Evolutionary conservation across 2,113 vertebrate species (phyloP), one percentile per base, ranked within the genome.

Genomic region (Phaethornis superciliosus): DNA sequence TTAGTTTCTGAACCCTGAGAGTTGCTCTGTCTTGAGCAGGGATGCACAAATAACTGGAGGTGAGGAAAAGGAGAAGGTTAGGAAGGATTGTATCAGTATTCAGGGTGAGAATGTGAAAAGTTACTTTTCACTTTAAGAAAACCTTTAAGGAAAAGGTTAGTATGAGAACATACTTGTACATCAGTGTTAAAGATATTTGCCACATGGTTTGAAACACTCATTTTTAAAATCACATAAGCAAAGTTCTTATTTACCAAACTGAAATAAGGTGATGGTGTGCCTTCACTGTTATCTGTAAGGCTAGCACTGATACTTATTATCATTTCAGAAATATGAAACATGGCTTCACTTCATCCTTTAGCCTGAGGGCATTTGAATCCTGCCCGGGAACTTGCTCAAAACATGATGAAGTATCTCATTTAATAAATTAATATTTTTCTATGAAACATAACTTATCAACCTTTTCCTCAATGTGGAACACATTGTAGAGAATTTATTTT

Each of bases 331-430:
- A 72, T 72, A 83, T 5, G n/a, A 88, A 91, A 67, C 59, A 85
- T 70, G 55, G 27, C 51, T 86, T 95, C 75, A 42, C 15, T 54
- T 85, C 59, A 37, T 72, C 55, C 42, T 42, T 80, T 51, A 91
- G 82, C 90, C 79, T 83, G 33, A 85, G 55, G 88, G 37, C 22
- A 59, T 95, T 85, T 74, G 46, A 89, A 27, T 93, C 24, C 79
- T 85, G 21, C 54, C n/a, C 54, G 67, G 65, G 23, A 87, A 69
- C 42, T 85, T 70, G 47, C 85, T 91, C 24, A 58, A 85, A 74
- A 85, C 32, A 42, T 69, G 65, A 87, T 67, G 51, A 83, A 89
- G 63, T 69, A 69, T 58, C 80, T 85, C 10, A 85, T 85, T 91
- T 65, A 32, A 88, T 88, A 85, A 94, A 94, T 85, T 33, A 2